phyloP scores from a whole-genome alignment of 1,140 invertebrate genomes.

The Meloidogyne floridensis region DNA sequence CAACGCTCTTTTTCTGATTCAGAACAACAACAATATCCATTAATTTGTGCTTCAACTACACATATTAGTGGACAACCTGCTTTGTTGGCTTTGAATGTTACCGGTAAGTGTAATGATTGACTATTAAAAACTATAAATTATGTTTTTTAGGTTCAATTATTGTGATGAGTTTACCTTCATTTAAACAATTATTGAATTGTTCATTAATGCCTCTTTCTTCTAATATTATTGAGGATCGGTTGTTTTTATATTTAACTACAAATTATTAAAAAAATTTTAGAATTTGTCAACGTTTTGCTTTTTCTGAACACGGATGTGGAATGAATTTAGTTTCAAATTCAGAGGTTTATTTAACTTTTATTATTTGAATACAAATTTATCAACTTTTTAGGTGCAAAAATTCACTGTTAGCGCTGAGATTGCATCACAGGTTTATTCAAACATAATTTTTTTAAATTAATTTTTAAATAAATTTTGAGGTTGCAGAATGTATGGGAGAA shows the following conservation, averaged over 20 bases:
- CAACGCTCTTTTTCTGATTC: constrained; percentile 42
- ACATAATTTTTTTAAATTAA: not conserved
- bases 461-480: not conserved
- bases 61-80: constrained; percentile 63
- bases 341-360: constrained; percentile 48
- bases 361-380: not conserved
- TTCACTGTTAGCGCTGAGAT: constrained; percentile 63
- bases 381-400: constrained; percentile 59
- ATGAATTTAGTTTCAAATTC: constrained; percentile 60
- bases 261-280: constrained; percentile 46
- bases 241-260: constrained; percentile 37
- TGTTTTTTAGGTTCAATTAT: constrained; percentile 31
- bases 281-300: constrained; percentile 53
- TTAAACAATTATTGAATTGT: constrained; percentile 42
- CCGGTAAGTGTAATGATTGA: constrained; percentile 37
- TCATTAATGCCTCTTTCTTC: constrained; percentile 57
- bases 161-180: constrained; percentile 59
- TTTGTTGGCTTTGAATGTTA: constrained; percentile 55
- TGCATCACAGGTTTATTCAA: constrained; percentile 46
- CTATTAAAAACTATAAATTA: not conserved
- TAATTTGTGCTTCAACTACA: constrained; percentile 44
- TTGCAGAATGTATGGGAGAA: constrained; percentile 54
- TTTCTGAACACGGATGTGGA: constrained; percentile 64
- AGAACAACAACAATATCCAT: not conserved
- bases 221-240: constrained; percentile 62